A percentile compares a stretch with the other conserved stretches of the same genome.
phyloP scores from a whole-genome alignment of 2,888 invertebrate genomes.

The Miltochrista miniata region DNA sequence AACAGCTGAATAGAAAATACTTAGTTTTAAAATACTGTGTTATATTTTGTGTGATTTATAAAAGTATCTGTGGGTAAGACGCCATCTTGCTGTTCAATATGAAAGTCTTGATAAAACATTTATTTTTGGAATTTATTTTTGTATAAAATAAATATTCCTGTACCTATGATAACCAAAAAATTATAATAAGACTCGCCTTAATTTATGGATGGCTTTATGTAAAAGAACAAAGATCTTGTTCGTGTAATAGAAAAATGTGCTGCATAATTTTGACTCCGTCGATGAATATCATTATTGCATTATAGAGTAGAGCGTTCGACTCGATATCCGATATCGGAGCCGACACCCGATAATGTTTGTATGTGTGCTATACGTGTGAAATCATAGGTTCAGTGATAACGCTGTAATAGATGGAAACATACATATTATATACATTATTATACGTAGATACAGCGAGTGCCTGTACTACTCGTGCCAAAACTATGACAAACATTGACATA shows the following conservation, averaged over 20 bases:
- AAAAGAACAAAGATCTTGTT: conserved; percentile 34
- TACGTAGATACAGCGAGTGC: no score
- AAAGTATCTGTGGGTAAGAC: conserved; percentile 1
- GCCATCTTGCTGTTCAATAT: conserved; percentile 1
- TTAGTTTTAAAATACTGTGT: conserved; percentile 29
- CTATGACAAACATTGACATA: no score
- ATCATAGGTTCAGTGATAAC: no score
- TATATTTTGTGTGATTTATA: conserved; percentile 21
- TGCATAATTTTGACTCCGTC: conserved; percentile 12
- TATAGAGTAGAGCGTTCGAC: no score
- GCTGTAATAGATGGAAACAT: no score
- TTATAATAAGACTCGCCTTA: conserved; percentile 8
- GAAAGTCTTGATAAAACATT: conserved; percentile 6
- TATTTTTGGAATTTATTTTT: conserved; percentile 13
- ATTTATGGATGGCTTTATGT: conserved; percentile 15
- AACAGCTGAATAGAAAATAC: conserved; percentile 17
- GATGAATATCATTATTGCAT: no score
- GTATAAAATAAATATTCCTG: conserved; percentile 22
- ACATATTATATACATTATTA: no score
- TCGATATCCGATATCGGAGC: no score
- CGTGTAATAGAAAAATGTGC: conserved; percentile 16
- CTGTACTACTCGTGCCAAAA: no score
- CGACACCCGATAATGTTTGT: no score
- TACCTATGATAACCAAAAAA: conserved; percentile 10
- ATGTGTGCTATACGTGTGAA: no score